Conservation (phyloP, 2,888 invertebrate species). For the Andricus quercusramuli region DNA sequence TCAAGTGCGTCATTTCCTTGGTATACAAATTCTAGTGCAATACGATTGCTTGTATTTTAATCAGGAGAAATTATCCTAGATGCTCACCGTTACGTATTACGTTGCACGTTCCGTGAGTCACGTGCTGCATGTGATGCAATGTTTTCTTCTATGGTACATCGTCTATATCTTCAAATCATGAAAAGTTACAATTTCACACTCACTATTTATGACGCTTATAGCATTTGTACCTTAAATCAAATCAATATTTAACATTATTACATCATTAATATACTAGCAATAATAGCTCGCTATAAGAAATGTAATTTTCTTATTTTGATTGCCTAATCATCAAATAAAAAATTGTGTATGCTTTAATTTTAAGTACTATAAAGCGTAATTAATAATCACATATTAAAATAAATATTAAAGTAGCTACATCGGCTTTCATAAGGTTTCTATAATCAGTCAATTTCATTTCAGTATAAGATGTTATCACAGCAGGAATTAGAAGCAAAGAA, state of each 20-base stretch:
- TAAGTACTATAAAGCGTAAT: too few relatives aligned
- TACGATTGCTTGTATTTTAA: conserved; percentile 6
- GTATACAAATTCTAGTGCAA: conserved; percentile 14
- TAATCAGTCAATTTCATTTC: too few relatives aligned
- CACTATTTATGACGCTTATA: background rate
- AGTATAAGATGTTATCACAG: too few relatives aligned
- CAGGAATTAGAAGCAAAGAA: too few relatives aligned
- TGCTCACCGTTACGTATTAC: background rate
- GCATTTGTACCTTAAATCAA: background rate
- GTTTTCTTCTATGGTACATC: background rate
- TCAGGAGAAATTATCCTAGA: conserved; percentile 17
- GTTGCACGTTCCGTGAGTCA: background rate
- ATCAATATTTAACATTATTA: background rate
- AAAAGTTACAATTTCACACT: background rate
- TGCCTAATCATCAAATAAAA: too few relatives aligned
- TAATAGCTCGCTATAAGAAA: too few relatives aligned
- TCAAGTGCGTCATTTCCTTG: background rate
- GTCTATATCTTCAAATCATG: background rate
- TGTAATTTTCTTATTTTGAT: too few relatives aligned
- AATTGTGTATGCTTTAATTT: too few relatives aligned
- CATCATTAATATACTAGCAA: background rate
- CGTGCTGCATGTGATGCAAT: background rate
- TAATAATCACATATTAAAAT: too few relatives aligned
- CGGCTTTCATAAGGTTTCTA: too few relatives aligned
- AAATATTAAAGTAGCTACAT: too few relatives aligned